Evolutionary conservation across 2,888 invertebrate genomes (phyloP), one percentile per base, ranked within the genome.

Genomic region (Phortica magna): DNA sequence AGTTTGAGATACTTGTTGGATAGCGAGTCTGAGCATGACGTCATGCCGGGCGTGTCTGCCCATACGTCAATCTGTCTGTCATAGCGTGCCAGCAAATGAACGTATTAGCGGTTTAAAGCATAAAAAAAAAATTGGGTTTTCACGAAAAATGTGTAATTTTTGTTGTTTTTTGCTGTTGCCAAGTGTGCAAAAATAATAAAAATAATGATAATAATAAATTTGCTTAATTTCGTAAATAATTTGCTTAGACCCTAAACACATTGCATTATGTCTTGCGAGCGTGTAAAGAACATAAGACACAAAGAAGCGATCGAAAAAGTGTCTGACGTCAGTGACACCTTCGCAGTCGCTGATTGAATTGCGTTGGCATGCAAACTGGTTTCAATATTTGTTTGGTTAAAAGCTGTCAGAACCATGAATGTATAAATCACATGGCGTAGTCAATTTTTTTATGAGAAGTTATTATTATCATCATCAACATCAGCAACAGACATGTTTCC

Each of bases 241-340:
- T 1, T 31, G 31, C 5, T 31, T 31, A 0, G 31, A 31, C 31
- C 31, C n/a, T n/a, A n/a, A n/a, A n/a, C n/a, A n/a, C n/a, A 31
- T 31, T 31, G 31, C 31, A 31, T 31, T 31, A 31, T 31, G 31
- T 31, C 31, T 31, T 31, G 31, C 31, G 31, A 4, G 31, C 31
- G 31, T 31, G 31, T 31, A 31, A 31, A 31, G 31, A 31, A 31
- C 31, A 31, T 31, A 31, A 31, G 5, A 31, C 31, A 31, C 31
- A 31, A n/a, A n/a, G 3, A 31, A 31, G 31, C 48, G 48, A 48
- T 7, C 48, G 14, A 48, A 2, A 61, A 19, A 31, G 1, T 31
- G 31, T 31, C 10, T 61, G 61, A 61, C 61, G 61, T 61, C 61
- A 61, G n/a, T 61, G 19, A 61, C 61, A 61, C 61, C 61, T 61